These are phyloP conservation scores for Globia sparganii DNA, from an alignment of 2,888 invertebrate genomes.

Conservation along the genomic window DNA sequence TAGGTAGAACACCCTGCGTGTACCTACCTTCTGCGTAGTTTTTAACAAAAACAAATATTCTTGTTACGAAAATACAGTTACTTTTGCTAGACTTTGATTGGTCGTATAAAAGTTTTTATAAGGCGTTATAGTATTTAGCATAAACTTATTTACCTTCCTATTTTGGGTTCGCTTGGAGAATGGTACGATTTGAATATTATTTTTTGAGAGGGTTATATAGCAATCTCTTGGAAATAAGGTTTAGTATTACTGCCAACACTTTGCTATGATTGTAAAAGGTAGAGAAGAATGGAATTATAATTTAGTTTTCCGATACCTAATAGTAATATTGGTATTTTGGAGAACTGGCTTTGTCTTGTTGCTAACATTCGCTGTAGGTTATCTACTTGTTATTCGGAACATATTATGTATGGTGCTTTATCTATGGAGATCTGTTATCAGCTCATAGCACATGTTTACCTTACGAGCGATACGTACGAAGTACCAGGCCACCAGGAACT, in stretches of 20 bases:
- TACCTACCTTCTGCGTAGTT: slow-evolving; percentile 14
- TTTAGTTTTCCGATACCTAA: not conserved
- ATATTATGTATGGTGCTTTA: not conserved
- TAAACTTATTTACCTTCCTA: slow-evolving; percentile 53
- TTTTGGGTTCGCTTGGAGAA: slow-evolving; percentile 28
- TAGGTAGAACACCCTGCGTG: slow-evolving; percentile 12
- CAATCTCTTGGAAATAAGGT: slow-evolving; percentile 16
- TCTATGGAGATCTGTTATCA: not conserved
- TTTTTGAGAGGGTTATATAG: slow-evolving; percentile 33
- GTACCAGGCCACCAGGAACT: slow-evolving; percentile 57
- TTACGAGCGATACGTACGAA: not conserved
- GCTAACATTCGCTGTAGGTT: not conserved
- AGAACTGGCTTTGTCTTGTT: not conserved
- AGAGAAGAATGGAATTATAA: not conserved
- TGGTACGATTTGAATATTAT: slow-evolving; percentile 35
- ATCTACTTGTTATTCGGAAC: not conserved
- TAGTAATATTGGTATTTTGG: not conserved
- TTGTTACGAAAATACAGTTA: slow-evolving; percentile 32
- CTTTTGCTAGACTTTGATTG: slow-evolving; percentile 54
- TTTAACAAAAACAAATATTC: slow-evolving; percentile 53
- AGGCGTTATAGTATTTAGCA: slow-evolving; percentile 50
- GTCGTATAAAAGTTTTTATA: slow-evolving; percentile 56
- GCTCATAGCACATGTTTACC: slow-evolving; percentile 12
- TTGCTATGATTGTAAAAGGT: slow-evolving; percentile 1
- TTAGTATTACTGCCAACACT: not conserved